Conservation (phyloP, 2,797 vertebrate genomes). For the Mormyrops boulengeri region DNA sequence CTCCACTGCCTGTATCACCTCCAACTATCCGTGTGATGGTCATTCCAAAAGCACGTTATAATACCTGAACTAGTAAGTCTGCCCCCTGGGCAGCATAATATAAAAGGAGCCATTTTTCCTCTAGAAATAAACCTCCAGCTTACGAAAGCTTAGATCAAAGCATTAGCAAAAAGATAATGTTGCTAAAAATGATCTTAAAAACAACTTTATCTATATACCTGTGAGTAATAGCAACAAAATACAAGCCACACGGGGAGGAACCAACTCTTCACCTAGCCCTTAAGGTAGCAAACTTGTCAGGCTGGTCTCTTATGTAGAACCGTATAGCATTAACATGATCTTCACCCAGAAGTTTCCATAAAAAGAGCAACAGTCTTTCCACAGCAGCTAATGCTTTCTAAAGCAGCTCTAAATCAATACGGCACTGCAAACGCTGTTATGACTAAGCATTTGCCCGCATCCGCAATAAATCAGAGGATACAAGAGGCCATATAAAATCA, state of each 20-base stretch:
- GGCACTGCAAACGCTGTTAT: neutral
- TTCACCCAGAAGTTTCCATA: neutral
- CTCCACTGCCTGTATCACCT: neutral
- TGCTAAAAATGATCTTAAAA: neutral
- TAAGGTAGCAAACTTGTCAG: neutral
- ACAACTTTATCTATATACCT: neutral
- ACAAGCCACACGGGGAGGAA: neutral
- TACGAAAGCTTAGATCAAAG: neutral
- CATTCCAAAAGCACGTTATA: neutral
- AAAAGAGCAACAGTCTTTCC: neutral
- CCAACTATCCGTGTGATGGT: neutral
- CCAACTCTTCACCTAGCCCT: neutral
- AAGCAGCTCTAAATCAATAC: neutral
- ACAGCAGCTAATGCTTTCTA: neutral
- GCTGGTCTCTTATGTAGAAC: neutral
- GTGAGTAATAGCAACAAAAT: too few relatives aligned
- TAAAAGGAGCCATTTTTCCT: neutral
- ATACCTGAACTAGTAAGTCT: neutral
- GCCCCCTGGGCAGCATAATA: neutral
- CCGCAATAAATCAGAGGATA: neutral
- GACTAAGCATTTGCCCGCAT: conserved; percentile 8
- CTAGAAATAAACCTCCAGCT: neutral
- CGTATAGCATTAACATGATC: neutral
- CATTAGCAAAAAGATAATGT: neutral
- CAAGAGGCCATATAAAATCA: neutral